Conservation (phyloP, 2,113 vertebrate species). For the Apistogramma diplotaenia region DNA sequence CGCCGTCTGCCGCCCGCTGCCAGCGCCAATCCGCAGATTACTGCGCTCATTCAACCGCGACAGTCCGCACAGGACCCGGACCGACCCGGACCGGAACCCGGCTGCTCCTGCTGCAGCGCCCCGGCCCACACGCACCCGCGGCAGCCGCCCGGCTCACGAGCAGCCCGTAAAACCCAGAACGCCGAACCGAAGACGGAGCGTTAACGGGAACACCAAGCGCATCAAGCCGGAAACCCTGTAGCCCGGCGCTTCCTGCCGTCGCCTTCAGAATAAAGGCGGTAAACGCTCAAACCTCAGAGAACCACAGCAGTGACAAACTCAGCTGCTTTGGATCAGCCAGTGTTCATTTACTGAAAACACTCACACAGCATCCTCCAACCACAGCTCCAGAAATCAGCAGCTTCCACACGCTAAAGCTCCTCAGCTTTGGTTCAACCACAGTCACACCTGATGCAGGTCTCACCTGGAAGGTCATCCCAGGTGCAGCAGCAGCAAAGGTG, state of each 20-base stretch:
- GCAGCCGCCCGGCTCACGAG: neutral
- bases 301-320: too few species aligned
- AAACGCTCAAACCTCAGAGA: too few species aligned
- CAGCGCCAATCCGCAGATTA: constrained; percentile 44
- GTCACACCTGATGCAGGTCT: too few species aligned
- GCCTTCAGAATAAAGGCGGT: constrained; percentile 36
- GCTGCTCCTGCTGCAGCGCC: neutral
- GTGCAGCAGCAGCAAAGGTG: too few species aligned
- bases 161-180: neutral
- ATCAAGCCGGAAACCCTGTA: neutral
- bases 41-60: neutral
- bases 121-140: neutral
- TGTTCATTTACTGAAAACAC: too few species aligned
- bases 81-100: neutral
- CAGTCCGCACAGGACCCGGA: neutral
- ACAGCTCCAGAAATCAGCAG: too few species aligned
- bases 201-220: constrained; percentile 10
- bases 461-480: too few species aligned
- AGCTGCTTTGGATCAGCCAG: too few species aligned
- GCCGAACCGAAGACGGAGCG: neutral
- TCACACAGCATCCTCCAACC: too few species aligned
- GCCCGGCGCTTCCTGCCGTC: neutral
- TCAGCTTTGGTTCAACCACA: too few species aligned
- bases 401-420: too few species aligned
- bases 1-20: constrained; percentile 9